Base-by-base conservation (phyloP, 2,888 invertebrate genomes). In the Andrena minutula region DNA sequence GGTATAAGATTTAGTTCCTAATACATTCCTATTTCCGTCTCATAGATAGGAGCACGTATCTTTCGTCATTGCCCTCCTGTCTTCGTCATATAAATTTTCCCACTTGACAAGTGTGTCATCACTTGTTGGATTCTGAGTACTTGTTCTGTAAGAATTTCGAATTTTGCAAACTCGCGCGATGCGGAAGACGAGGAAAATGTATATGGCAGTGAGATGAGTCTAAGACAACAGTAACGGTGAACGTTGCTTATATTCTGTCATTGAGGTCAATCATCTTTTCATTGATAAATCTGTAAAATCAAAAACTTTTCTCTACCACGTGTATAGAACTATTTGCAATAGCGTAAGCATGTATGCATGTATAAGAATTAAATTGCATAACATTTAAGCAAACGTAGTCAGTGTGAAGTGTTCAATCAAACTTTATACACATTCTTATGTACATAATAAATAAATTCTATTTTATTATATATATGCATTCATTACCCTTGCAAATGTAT, bases 261-360 rank as follows among this genome's bases (percentile, higher is more conserved):
- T 91, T 92, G 89, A 93, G 90, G 90, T 93, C 91, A 87, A 92
- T 89, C 91, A 92, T 88, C 90, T 93, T 93, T 90, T 93, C 92
- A 86, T 75, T 89, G 90, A 88, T 89, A 90, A 90, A 89, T 93
- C 93, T 93, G 93, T 86, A 93, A 93, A 92, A 90, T 89, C 66
- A 92, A 92, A 41, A 93, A 88, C 89, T 87, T 88, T 88, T 73
- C 86, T 91, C 90, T 89, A 88, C 87, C 89, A 86, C 72, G 61
- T 47, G 28, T 77, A 63, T 79, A 73, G 20, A 69, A 53, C 58
- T 58, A 65, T 49, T 32, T 71, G 35, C 16, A 58, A 41, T 63
- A 70, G 51, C 12, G 4, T 49, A 78, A 78, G 72, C 74, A 23
- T 28, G 49, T 58, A 35, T 60, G 16, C 51, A 16, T 35, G 26